phyloP scores from a whole-genome alignment of 1,140 invertebrate species.

The Euborellia annulipes region DNA sequence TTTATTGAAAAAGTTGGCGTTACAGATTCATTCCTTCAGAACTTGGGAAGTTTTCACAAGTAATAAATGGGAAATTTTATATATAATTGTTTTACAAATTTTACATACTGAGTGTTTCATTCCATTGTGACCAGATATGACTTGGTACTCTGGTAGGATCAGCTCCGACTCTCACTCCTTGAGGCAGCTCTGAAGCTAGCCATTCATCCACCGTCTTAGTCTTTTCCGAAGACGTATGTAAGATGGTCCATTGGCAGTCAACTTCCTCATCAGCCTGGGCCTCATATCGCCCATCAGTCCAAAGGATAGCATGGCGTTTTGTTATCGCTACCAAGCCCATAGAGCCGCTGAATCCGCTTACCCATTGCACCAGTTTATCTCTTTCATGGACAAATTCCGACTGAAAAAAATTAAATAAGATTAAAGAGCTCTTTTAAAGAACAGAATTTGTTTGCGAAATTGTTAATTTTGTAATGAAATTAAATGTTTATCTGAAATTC shows the following conservation, averaged over 20 bases:
- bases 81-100: too few species aligned
- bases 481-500: too few species aligned
- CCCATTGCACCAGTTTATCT: conserved; percentile 63
- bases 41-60: too few species aligned
- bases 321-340: conserved; percentile 67
- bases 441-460: too few species aligned
- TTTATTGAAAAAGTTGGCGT: too few species aligned
- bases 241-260: conserved; percentile 50
- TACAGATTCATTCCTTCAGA: too few species aligned
- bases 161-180: conserved; percentile 53
- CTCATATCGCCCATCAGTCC: conserved; percentile 80
- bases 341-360: conserved; percentile 76
- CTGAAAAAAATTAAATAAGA: conserved; percentile 22
- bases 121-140: conserved; percentile 40
- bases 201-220: conserved; percentile 25
- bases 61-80: too few species aligned
- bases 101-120: conserved; percentile 37
- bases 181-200: conserved; percentile 42
- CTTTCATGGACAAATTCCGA: conserved; percentile 48
- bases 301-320: conserved; percentile 52
- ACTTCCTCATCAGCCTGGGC: conserved; percentile 50
- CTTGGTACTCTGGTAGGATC: conserved; percentile 61
- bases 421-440: not conserved
- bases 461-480: too few species aligned
- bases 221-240: not conserved